phyloP scores from a whole-genome alignment of 2,797 vertebrate genomes.

The Poeciliopsis turneri region DNA sequence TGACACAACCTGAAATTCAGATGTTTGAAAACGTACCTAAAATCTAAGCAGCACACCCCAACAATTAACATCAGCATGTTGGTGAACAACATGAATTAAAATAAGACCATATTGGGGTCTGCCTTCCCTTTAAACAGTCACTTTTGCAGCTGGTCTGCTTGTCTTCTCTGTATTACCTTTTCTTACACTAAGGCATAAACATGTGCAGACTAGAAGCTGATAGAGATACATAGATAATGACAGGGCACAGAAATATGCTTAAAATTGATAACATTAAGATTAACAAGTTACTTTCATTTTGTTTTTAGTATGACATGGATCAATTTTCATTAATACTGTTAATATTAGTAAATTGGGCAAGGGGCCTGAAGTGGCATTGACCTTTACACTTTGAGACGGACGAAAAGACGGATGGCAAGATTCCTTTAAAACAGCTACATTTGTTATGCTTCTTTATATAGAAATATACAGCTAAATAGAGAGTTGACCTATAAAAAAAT shows the following conservation, averaged over 20 bases:
- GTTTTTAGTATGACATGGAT: neutral
- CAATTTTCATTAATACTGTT: neutral
- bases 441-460: neutral
- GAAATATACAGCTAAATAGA: neutral
- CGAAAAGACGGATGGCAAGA: neutral
- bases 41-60: conserved; percentile 23
- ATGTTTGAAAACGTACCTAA: conserved; percentile 39
- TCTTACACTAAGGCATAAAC: neutral
- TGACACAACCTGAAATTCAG: conserved; percentile 19
- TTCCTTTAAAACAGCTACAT: neutral
- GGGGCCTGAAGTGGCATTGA: neutral
- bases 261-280: neutral
- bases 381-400: neutral
- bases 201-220: neutral
- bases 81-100: neutral
- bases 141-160: neutral
- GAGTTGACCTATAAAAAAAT: neutral
- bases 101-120: neutral
- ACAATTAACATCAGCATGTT: conserved; percentile 1
- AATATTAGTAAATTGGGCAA: neutral
- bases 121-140: conserved; percentile 4
- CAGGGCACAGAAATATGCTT: neutral
- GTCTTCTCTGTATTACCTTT: neutral
- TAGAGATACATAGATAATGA: neutral
- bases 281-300: neutral